These are phyloP conservation scores for Nymphalis io DNA, from an alignment of 1,140 invertebrate species.

Conservation along the genomic window DNA sequence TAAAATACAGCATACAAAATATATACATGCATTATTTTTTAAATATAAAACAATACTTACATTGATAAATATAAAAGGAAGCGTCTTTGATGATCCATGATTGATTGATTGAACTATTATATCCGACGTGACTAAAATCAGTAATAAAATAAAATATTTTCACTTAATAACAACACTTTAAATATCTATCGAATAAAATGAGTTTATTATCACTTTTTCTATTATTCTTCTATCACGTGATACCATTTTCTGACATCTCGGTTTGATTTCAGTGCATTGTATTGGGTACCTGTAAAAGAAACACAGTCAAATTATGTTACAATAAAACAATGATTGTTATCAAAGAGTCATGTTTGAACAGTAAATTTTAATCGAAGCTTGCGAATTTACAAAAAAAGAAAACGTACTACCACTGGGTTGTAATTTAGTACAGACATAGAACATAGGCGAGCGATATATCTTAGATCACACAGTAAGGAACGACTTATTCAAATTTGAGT, in stretches of 20 bases:
- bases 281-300: slow-evolving; percentile 50
- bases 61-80: slow-evolving; percentile 36
- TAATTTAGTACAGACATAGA: too few relatives aligned
- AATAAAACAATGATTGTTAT: too few relatives aligned
- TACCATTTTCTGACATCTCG: slow-evolving; percentile 47
- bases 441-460: too few relatives aligned
- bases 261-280: slow-evolving; percentile 27
- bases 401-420: too few relatives aligned
- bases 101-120: slow-evolving; percentile 9
- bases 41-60: slow-evolving; percentile 39
- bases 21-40: too few relatives aligned
- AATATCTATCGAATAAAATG: slow-evolving; percentile 22
- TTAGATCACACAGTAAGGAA: too few relatives aligned
- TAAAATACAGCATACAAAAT: too few relatives aligned
- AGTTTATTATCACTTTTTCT: slow-evolving; percentile 3
- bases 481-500: too few relatives aligned
- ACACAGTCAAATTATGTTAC: neutral
- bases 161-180: slow-evolving; percentile 31
- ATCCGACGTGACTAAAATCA: slow-evolving; percentile 19
- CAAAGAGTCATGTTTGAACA: too few relatives aligned
- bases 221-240: slow-evolving; percentile 44
- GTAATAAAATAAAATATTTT: slow-evolving; percentile 10
- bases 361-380: too few relatives aligned
- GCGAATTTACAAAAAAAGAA: too few relatives aligned
- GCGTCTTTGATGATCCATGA: slow-evolving; percentile 33